phyloP scores from a whole-genome alignment of 2,797 vertebrate genomes.

The Melanotaenia trifasciata region DNA sequence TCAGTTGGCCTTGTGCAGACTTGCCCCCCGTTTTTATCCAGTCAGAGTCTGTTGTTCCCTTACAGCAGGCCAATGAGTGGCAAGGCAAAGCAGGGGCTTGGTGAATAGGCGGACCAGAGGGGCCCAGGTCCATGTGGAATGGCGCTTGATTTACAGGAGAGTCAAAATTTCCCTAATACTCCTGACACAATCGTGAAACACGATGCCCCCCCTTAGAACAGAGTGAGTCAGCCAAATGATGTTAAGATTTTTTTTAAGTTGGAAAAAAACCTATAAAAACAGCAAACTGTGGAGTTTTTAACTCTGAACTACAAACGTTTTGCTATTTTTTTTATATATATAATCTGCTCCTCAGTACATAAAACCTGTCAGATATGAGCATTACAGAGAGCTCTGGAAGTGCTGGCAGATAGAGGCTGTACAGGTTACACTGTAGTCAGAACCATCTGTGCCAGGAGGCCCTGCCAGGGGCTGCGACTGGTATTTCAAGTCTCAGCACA shows the following conservation, averaged over 20 bases:
- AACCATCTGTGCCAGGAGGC: constrained; percentile 57
- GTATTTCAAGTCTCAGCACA: constrained; percentile 32
- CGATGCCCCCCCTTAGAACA: constrained; percentile 3
- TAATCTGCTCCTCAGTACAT: neutral
- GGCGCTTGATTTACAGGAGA: constrained; percentile 51
- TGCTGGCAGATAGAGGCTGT: constrained; percentile 1
- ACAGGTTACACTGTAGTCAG: constrained; percentile 37
- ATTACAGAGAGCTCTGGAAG: neutral
- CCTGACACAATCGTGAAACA: constrained; percentile 5
- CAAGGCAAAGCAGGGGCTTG: constrained; percentile 68
- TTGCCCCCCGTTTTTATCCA: constrained; percentile 80
- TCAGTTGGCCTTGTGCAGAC: constrained; percentile 75
- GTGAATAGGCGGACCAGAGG: constrained; percentile 53
- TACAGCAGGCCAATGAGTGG: constrained; percentile 69
- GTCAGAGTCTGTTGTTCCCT: constrained; percentile 48
- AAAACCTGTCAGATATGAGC: neutral
- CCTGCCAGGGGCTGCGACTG: constrained; percentile 49
- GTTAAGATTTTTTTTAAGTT: neutral
- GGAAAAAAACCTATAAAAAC: neutral
- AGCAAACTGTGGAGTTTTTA: neutral
- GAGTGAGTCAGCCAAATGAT: neutral
- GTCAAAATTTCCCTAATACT: constrained; percentile 9
- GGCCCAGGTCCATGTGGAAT: constrained; percentile 56
- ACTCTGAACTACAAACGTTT: neutral
- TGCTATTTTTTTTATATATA: neutral